A percentile compares a stretch with the other conserved stretches of the same genome.
Evolutionary conservation across 2,888 invertebrate species (phyloP).

Genomic region (Palloptera scutellata): DNA sequence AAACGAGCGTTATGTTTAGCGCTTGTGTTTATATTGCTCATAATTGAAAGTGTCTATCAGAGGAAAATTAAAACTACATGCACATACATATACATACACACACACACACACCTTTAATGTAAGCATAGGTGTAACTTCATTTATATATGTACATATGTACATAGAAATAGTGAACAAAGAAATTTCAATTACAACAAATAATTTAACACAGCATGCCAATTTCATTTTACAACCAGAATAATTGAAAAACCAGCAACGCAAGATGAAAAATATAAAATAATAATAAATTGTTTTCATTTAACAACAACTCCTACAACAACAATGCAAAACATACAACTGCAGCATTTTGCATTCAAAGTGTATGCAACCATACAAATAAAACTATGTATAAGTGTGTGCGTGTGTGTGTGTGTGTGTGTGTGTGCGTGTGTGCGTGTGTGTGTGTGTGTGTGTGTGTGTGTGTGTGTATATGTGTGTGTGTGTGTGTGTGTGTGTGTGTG

Average conservation of each 20-base stretch:
- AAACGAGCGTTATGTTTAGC: no score
- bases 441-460: not conserved
- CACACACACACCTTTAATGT: conserved; percentile 7
- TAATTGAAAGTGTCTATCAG: no score
- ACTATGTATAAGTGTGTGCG: not conserved
- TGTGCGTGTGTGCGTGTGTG: not conserved
- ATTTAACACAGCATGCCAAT: no score
- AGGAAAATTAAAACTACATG: conserved; percentile 10
- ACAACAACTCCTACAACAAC: no score
- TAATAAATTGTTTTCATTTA: not conserved
- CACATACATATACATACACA: conserved; percentile 10
- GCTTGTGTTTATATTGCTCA: no score
- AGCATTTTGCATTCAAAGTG: not conserved
- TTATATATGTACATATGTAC: not conserved
- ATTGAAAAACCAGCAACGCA: no score
- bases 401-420: no score
- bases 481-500: no score
- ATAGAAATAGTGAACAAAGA: not conserved
- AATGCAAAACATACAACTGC: no score
- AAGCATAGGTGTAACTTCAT: no score
- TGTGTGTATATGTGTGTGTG: not conserved
- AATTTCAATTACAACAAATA: conserved; percentile 15
- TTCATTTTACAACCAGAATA: no score
- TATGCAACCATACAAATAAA: not conserved
- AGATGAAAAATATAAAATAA: not conserved